phyloP scores from a whole-genome alignment of 1,140 invertebrate genomes.

The Araneus ventricosus region DNA sequence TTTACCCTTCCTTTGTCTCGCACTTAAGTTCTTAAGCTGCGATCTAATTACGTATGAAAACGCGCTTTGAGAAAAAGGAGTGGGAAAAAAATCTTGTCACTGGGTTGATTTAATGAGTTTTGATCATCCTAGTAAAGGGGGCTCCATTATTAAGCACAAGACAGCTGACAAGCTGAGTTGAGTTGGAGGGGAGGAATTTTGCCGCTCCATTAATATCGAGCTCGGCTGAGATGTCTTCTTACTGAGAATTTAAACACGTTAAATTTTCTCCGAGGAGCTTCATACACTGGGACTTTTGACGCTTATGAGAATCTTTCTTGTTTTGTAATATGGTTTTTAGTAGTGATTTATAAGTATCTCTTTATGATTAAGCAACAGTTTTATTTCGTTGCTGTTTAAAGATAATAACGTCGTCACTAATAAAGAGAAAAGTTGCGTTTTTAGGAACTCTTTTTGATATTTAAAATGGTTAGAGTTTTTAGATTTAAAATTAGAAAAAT shows the following conservation, averaged over 20 bases:
- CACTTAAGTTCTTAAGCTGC: slow-evolving; percentile 50
- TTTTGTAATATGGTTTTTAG: not conserved
- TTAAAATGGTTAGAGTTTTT: no score
- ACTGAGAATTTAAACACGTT: slow-evolving; percentile 64
- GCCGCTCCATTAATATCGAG: slow-evolving; percentile 74
- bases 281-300: not conserved
- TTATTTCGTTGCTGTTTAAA: not conserved
- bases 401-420: not conserved
- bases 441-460: no score
- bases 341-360: not conserved
- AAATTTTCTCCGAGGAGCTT: slow-evolving; percentile 62
- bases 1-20: slow-evolving; percentile 61
- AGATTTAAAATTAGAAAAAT: no score
- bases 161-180: slow-evolving; percentile 75
- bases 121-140: slow-evolving; percentile 73
- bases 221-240: slow-evolving; percentile 69
- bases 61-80: slow-evolving; percentile 36
- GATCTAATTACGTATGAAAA: slow-evolving; percentile 74
- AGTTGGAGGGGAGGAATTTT: slow-evolving; percentile 74
- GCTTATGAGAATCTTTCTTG: not conserved
- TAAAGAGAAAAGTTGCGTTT: no score
- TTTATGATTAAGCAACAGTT: not conserved
- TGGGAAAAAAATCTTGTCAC: slow-evolving; percentile 69
- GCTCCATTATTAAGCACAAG: slow-evolving; percentile 74
- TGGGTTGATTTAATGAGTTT: slow-evolving; percentile 74